Percentiles rank a stretch among this genome's conserved stretches.
These are phyloP conservation scores for Orthosia gothica DNA, from an alignment of 2,888 invertebrate species.

Conservation along the genomic window DNA sequence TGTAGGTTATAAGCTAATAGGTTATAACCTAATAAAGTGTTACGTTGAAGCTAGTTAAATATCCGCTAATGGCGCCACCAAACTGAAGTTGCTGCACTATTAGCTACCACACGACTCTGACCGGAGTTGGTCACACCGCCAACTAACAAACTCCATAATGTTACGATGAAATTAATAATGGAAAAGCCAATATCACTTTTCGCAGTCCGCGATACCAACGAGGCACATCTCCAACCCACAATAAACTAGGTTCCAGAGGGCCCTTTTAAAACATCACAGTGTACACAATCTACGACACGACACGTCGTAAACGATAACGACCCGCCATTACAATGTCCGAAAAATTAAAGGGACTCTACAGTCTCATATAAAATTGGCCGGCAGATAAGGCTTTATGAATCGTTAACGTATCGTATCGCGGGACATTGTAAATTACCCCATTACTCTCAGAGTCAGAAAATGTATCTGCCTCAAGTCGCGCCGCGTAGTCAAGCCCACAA, in stretches of 20 bases:
- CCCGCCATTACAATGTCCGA: conserved; percentile 13
- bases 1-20: no score
- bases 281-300: no score
- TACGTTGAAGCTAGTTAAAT: neutral
- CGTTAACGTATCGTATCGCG: neutral
- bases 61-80: neutral
- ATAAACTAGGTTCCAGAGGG: neutral
- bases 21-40: no score
- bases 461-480: no score
- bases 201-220: no score
- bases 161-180: no score
- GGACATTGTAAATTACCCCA: conserved; percentile 3
- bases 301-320: conserved; percentile 25
- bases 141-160: no score
- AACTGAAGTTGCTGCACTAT: neutral
- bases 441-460: neutral
- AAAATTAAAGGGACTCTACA: conserved; percentile 26
- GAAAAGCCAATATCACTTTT: no score
- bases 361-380: conserved; percentile 7
- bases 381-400: neutral
- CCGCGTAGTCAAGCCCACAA: no score
- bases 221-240: neutral
- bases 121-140: no score
- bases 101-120: neutral
- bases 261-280: conserved; percentile 7